phyloP scores from a whole-genome alignment of 23 tunicate species.

The Aplidium turbinatum region DNA sequence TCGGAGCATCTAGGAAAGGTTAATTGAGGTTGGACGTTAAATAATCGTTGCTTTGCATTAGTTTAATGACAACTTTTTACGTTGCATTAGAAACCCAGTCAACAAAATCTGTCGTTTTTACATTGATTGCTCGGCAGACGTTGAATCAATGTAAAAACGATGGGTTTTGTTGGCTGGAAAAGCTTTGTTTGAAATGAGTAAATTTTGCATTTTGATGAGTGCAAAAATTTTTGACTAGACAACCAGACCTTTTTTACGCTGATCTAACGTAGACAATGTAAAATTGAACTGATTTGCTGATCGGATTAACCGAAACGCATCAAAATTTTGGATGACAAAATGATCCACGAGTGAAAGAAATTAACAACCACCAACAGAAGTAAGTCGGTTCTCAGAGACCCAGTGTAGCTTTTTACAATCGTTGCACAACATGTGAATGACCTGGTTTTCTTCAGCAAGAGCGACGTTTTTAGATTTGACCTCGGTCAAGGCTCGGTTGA shows the following conservation, averaged over 20 bases:
- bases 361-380: background rate
- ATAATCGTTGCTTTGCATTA: background rate
- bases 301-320: too few species aligned
- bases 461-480: background rate
- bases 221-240: background rate
- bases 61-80: too few species aligned
- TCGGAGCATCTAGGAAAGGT: constrained; percentile 48
- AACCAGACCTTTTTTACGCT: too few species aligned
- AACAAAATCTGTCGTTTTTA: background rate
- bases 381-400: background rate
- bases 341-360: too few species aligned
- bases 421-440: background rate
- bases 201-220: background rate
- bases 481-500: background rate
- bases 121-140: background rate
- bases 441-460: constrained; percentile 38
- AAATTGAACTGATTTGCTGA: too few species aligned
- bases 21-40: too few species aligned
- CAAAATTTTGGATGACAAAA: too few species aligned
- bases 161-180: too few species aligned
- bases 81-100: too few species aligned
- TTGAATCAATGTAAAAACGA: background rate
- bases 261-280: too few species aligned
- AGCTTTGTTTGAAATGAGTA: too few species aligned
- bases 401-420: background rate